Base-by-base conservation (phyloP, 2,888 invertebrate genomes). In the Argyresthia albistria region DNA sequence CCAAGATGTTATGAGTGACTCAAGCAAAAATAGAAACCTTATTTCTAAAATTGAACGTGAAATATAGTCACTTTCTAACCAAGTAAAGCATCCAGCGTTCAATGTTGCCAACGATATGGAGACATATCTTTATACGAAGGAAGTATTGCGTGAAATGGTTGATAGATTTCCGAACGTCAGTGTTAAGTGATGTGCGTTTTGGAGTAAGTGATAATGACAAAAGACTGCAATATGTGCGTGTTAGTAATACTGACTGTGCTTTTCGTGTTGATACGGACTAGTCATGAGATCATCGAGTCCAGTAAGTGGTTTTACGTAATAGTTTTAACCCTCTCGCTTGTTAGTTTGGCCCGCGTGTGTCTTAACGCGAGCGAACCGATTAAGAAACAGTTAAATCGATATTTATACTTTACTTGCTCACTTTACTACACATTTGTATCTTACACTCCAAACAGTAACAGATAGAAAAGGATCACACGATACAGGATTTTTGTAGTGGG, bases 261-360 rank as follows among this genome's bases (percentile, higher is more conserved):
- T 43, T 66, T 65, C 59, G 66, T 65, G 53, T 56, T 80, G 61
- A 72, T 83, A 60, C 57, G 67, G 43, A 69, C 62, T 35, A 84
- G 83, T 51, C 64, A 75, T 62, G 84, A 84, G 66, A 80, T 80
- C 39, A 69, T 81, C 57, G 84, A 83, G 61, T 69, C 80, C 57
- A 76, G 84, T 86, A 57, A 83, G 84, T 80, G 56, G 43, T 36
- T 6, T 39, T 6, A 25, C 25, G 6, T 25, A 25, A 25, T 25
- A 4, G 6, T 25, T 25, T 4, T 25, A 25, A 6, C 25, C 3
- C 25, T 6, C 6, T 25, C 25, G 2, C 25, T 25, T 25, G n/a
- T n/a, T n/a, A n/a, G n/a, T n/a, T n/a, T n/a, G n/a, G n/a, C n/a
- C n/a, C n/a, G n/a, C n/a, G n/a, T n/a, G n/a, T n/a, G n/a, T n/a